Percentiles rank a stretch among this genome's conserved stretches.
Evolutionary conservation across 2,113 vertebrate species (phyloP).

Genomic region (Haemorhous mexicanus): DNA sequence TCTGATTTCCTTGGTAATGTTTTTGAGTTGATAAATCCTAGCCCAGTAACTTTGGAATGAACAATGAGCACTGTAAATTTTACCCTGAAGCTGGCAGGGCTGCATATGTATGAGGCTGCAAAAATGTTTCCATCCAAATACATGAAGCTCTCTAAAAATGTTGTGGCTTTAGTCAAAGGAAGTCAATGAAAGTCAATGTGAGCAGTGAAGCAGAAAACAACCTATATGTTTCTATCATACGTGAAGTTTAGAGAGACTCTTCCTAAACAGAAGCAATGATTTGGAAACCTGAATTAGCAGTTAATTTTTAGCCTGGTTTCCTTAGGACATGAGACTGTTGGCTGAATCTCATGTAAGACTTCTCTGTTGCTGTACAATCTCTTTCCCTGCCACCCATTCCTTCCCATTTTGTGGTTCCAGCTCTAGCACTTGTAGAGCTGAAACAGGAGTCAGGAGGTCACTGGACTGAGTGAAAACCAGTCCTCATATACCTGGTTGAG

Average conservation of each 20-base stretch:
- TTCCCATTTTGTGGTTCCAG: neutral
- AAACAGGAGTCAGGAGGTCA: neutral
- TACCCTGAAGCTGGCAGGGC: conserved; percentile 4
- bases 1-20: neutral
- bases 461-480: neutral
- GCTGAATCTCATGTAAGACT: neutral
- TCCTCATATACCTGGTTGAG: neutral
- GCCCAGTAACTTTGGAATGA: conserved; percentile 1
- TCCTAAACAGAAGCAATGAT: neutral
- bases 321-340: neutral
- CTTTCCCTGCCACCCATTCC: neutral
- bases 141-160: neutral
- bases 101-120: neutral
- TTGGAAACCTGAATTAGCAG: neutral
- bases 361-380: neutral
- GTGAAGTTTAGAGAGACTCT: neutral
- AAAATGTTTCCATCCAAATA: conserved; percentile 16
- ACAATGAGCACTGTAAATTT: neutral
- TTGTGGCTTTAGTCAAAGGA: neutral
- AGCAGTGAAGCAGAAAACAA: neutral
- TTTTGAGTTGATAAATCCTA: conserved; percentile 30
- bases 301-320: conserved; percentile 29
- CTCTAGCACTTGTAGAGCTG: neutral
- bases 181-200: neutral
- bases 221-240: neutral